These are phyloP conservation scores for Tetrapedia diversipes DNA, from an alignment of 2,888 invertebrate species.

Conservation along the genomic window DNA sequence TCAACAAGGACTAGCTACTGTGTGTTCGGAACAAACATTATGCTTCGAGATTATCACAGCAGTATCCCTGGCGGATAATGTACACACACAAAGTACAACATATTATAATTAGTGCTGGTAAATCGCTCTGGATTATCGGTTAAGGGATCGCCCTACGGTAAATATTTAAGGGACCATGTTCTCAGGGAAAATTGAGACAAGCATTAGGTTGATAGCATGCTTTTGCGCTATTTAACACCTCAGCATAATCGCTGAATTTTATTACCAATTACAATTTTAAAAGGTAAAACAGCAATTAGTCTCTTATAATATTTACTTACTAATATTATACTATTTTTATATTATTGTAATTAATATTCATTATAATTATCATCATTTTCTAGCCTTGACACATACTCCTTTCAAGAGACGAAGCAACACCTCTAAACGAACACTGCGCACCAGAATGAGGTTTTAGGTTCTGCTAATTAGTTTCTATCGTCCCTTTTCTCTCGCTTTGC, in stretches of 20 bases:
- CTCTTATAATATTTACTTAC: too few species aligned
- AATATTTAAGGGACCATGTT: neutral
- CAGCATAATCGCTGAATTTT: too few species aligned
- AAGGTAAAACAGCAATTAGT: too few species aligned
- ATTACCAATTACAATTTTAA: too few species aligned
- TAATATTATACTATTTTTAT: too few species aligned
- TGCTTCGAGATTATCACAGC: slow-evolving; percentile 10
- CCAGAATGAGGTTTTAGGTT: neutral
- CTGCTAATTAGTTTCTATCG: neutral
- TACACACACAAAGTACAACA: neutral
- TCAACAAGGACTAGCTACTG: neutral
- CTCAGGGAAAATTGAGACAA: neutral
- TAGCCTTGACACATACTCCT: too few species aligned
- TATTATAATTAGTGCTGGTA: slow-evolving; percentile 18
- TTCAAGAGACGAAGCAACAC: neutral
- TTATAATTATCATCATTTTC: too few species aligned
- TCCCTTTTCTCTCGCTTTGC: neutral
- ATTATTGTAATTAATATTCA: too few species aligned
- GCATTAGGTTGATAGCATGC: neutral
- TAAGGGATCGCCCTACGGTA: neutral
- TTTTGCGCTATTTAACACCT: too few species aligned
- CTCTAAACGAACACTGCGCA: neutral
- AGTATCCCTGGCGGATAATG: neutral
- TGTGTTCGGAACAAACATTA: slow-evolving; percentile 18
- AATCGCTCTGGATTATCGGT: slow-evolving; percentile 8